Base-by-base conservation (phyloP, 2,888 invertebrate species). In the Caenorhabditis sulstoni region DNA sequence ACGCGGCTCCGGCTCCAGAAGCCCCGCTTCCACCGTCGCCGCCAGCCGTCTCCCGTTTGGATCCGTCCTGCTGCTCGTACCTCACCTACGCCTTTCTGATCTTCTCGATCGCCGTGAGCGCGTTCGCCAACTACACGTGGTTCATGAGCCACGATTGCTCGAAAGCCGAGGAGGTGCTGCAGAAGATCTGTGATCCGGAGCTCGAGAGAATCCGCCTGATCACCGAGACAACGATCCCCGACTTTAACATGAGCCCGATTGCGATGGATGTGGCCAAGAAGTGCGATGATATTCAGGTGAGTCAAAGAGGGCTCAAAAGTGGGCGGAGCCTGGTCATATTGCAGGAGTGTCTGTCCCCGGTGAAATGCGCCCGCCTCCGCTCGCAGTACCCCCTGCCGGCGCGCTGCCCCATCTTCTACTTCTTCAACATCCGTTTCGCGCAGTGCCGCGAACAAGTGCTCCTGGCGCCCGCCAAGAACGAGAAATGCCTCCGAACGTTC, bases 291-390 rank as follows among this genome's bases (percentile, higher is more conserved):
- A n/a, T 55, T 16, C 16, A 23, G 39, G 55, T 55, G 37, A n/a
- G 52, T n/a, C n/a, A n/a, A n/a, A n/a, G n/a, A n/a, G n/a, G 52
- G 14, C 12, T 44, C 12, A 4, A 12, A 44, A 44, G 12, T 44
- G 44, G 44, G n/a, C n/a, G n/a, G n/a, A n/a, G n/a, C n/a, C n/a
- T n/a, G n/a, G n/a, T n/a, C n/a, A n/a, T n/a, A 22, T 50, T 53
- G n/a, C n/a, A 55, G 55, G 39, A 55, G 9, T 55, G 55, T 18
- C 39, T 55, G 0, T 55, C 55, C 0, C 16, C 55, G 29, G 20
- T 55, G 37, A 37, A 55, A 55, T 55, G 55, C 55, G 9, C 11
- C 55, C 55, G 55, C 3, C 55, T 55, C 11, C 35, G 39, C 2
- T 16, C 55, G 8, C 16, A 18, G 16, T 16, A 3, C 39, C 18